Evolutionary conservation across 2,113 vertebrate genomes (phyloP).

Genomic region (Todiramphus saurophagus): DNA sequence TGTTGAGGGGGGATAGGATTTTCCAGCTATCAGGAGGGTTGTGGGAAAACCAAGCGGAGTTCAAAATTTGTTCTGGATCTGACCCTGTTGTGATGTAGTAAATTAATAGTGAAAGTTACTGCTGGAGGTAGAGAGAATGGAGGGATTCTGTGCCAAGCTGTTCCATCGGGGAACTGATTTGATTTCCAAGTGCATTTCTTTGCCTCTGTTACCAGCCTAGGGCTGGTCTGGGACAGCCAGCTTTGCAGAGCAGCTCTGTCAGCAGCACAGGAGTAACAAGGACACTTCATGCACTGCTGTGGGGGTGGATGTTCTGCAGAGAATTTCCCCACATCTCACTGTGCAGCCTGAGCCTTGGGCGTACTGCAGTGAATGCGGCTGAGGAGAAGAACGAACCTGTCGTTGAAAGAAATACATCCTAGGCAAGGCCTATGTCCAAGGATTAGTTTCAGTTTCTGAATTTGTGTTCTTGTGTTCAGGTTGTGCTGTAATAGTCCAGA

Average conservation of each 20-base stretch:
- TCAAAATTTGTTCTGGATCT: background rate
- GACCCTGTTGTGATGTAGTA: background rate
- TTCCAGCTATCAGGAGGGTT: background rate
- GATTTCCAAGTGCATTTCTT: background rate
- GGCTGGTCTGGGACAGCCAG: background rate
- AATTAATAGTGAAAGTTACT: background rate
- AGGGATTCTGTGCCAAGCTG: background rate
- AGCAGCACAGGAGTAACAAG: background rate
- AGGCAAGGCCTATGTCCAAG: fast-evolving
- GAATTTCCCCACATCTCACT: background rate
- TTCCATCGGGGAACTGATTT: background rate
- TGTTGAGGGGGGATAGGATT: background rate
- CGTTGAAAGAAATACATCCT: background rate
- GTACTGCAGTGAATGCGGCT: background rate
- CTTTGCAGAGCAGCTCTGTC: background rate
- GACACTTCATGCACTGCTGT: background rate
- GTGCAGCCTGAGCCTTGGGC: background rate
- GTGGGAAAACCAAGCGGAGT: background rate
- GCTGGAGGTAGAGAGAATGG: background rate
- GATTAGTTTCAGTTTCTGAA: background rate
- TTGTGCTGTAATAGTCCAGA: background rate
- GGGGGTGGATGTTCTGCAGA: background rate
- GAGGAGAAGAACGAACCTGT: background rate
- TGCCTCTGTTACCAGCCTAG: background rate
- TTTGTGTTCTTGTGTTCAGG: background rate